Conservation (phyloP, 1,140 invertebrate genomes). For the Mylabris phalerata region DNA sequence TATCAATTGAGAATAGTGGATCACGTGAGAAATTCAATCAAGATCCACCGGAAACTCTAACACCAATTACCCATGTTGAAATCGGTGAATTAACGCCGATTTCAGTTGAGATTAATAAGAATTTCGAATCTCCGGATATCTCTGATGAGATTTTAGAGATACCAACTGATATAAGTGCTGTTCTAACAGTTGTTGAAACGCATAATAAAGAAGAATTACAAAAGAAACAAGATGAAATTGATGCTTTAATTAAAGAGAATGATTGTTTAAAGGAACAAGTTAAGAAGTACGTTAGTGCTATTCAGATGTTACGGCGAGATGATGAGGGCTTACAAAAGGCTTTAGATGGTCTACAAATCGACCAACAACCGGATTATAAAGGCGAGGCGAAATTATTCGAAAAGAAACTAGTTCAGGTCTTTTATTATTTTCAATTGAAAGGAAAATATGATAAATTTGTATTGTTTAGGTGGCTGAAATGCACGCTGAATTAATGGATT, state of each 20-base stretch:
- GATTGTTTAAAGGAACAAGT: constrained; percentile 81
- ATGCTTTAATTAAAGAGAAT: constrained; percentile 64
- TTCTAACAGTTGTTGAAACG: constrained; percentile 36
- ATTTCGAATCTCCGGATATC: constrained; percentile 27
- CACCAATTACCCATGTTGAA: constrained; percentile 43
- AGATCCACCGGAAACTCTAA: constrained; percentile 39
- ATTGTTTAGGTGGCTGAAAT: constrained; percentile 68
- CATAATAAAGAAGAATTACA: constrained; percentile 35
- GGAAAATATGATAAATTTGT: too few relatives aligned
- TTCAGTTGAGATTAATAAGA: constrained; percentile 31
- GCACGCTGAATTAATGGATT: constrained; percentile 93
- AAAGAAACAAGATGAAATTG: constrained; percentile 32
- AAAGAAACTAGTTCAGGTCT: constrained; percentile 77
- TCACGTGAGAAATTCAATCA: constrained; percentile 32
- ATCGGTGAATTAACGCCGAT: constrained; percentile 49
- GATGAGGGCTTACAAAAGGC: constrained; percentile 39
- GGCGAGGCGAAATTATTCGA: constrained; percentile 79
- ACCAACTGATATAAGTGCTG: constrained; percentile 38
- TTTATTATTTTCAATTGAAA: too few relatives aligned
- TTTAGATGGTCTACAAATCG: constrained; percentile 37
- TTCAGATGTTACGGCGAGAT: constrained; percentile 71
- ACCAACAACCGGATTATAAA: constrained; percentile 49
- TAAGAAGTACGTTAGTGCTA: constrained; percentile 82
- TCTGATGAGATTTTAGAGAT: constrained; percentile 37
- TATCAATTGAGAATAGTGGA: constrained; percentile 37